Evolutionary conservation across 2,797 vertebrate species (phyloP), one percentile per base, ranked within the genome.

Genomic region (Buphagus erythrorhynchus): DNA sequence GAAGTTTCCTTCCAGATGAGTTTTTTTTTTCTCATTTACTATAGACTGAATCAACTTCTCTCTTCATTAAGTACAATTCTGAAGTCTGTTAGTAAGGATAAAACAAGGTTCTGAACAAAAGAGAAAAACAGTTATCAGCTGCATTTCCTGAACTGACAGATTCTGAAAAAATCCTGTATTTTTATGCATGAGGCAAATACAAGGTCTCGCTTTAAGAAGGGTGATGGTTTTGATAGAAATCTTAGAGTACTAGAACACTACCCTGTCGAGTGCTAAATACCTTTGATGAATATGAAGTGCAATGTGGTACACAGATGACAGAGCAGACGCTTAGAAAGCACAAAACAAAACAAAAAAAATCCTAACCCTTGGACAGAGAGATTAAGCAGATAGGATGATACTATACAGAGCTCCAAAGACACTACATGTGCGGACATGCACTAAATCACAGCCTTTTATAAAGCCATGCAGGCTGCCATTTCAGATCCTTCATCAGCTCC

Each of bases 401-500:
- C 76, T 95, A n/a, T 46, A 57, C 96, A 97, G 96, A 91, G 55
- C 94, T 88, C 87, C 2, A 9, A 86, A 94, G 76, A 79, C 31
- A 40, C 89, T 94, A 42, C 63, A 86, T 78, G 66, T 90, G 87
- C 4, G 0, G 91, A 88, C 93, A 93, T 42, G 48, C 62, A 75
- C 69, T 96, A 94, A 91, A 97, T 95, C 89, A 96, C 87, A 78
- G 79, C 67, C 93, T 92, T 94, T 91, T 93, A 75, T 95, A 86
- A 86, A 94, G 89, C 38, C 49, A 20, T 73, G 54, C 91, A 75
- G 91, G 58, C 81, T 96, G 91, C 78, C 87, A 83, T 81, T 91
- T 91, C 89, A 83, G 43, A 62, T 91, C 94, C 69, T 66, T 93
- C 94, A 88, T 73, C 92, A 83, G 46, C 82, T 86, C 40, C 2